Evolutionary conservation across 92 coral and sea anemone genomes (phyloP), one percentile per base, ranked within the genome.

Genomic region (Palythoa heliodiscus): DNA sequence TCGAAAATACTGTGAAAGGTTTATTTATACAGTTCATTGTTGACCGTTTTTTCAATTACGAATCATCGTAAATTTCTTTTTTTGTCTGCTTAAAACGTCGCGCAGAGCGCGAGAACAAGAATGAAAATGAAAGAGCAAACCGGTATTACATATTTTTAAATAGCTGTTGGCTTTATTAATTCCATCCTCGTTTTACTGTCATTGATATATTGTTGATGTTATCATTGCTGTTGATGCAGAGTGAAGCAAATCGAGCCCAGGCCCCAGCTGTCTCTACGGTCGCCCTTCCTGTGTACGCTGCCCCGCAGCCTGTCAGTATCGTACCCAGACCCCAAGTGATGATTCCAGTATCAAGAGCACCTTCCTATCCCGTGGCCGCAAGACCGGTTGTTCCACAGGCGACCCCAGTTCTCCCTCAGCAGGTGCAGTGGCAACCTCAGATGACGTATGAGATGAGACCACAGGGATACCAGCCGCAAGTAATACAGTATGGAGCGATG

Each of bases 351-450:
- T 87, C 86, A 47, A 91, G 93, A n/a, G 95, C 92, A 82, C 90
- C 95, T 75, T 92, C 91, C 38, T 93, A 90, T 80, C 89, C 83
- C 76, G 89, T 92, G 86, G 92, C 87, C 2, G 89, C 93, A 17
- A 88, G 95, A 64, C 91, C 92, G 3, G 87, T 91, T 47, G 73
- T 93, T 19, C 88, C 75, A 63, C 91, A 88, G 67, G 54, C 95
- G 9, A 71, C 95, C 61, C 93, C 82, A 71, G 95, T 91, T 23
- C 86, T 77, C 52, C 88, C 93, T 25, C 98, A 92, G n/a, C 89
- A 87, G 72, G 91, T 94, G 68, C 97, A 92, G 23, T 94, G 98
- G 98, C 98, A 94, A 64, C 98, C 98, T 11, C 95, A 86, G 85
- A 83, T 94, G 61, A 87, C 89, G 74, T 92, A 92, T 68, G 98